Evolutionary conservation across 2,797 vertebrate genomes (phyloP), one percentile per base, ranked within the genome.

Genomic region (Trematomus bernacchii): DNA sequence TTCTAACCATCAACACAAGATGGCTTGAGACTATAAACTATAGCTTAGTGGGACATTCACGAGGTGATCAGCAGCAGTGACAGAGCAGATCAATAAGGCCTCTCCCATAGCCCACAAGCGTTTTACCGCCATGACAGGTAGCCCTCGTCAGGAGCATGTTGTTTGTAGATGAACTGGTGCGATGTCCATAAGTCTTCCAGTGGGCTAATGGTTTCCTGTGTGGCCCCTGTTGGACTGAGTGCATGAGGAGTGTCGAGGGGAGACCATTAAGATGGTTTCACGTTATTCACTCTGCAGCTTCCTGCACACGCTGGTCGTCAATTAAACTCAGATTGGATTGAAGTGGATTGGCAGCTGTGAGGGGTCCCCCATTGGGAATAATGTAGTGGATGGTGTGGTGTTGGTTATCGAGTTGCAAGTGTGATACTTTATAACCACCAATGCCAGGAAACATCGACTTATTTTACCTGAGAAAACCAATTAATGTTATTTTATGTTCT

Each of bases 161-260:
- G 78, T 73, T 84, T 81, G 71, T 84, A 54, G 82, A 85, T 43
- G 63, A 79, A 80, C 67, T 64, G 76, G 75, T 72, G 60, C 54
- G 70, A 55, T 58, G 80, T 67, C 70, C 65, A 67, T 73, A 82
- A 65, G 67, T 86, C 76, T 57, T 86, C 54, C 43, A 47, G 66
- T 11, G 63, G 44, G 40, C 54, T 86, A 84, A 90, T 90, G 83
- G 46, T 77, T 89, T 84, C 70, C 68, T 76, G 58, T 53, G 63
- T 19, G 71, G 82, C 84, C 87, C 79, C 74, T 37, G 27, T 50
- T 71, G 76, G 81, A 82, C 86, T 76, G 60, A 76, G 80, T 67
- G 70, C 73, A 73, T 0, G 42, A 77, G 27, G 40, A 64, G 59
- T 40, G 42, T n/a, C 23, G 12, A 60, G 11, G 40, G 76, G 59